Evolutionary conservation across 2,888 invertebrate species (phyloP).

Genomic region (Polyploca ridens): DNA sequence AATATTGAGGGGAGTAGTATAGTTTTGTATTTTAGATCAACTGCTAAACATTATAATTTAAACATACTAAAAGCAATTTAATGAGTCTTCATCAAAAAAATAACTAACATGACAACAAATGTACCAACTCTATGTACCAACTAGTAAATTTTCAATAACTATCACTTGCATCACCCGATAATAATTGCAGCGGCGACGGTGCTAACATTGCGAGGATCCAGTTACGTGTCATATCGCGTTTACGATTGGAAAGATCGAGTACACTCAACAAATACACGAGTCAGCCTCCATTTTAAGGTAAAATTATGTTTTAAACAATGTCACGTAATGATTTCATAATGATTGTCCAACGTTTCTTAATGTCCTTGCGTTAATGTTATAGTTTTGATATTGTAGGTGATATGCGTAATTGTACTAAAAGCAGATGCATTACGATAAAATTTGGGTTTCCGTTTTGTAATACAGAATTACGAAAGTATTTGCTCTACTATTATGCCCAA

Average conservation of each 20-base stretch:
- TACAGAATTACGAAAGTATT: background rate
- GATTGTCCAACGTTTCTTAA: background rate
- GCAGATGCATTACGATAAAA: background rate
- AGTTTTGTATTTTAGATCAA: too few species aligned
- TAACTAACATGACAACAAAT: too few species aligned
- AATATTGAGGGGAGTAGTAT: too few species aligned
- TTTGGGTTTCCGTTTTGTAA: background rate
- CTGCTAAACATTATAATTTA: too few species aligned
- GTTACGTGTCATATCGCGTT: conserved; percentile 95
- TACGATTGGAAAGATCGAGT: conserved; percentile 97
- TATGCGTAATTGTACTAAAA: background rate
- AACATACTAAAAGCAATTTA: too few species aligned
- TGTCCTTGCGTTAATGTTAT: conserved; percentile 8
- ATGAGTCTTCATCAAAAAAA: too few species aligned
- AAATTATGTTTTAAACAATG: conserved; percentile 25
- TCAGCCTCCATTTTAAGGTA: conserved; percentile 95
- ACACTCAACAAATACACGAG: conserved; percentile 93
- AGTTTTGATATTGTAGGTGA: background rate
- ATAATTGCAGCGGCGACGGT: conserved; percentile 90
- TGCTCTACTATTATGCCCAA: background rate
- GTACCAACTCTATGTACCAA: too few species aligned
- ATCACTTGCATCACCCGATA: conserved; percentile 22
- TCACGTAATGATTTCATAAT: conserved; percentile 14
- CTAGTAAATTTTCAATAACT: conserved; percentile 16
- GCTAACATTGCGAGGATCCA: conserved; percentile 94